phyloP scores from a whole-genome alignment of 1,140 invertebrate species.

The Hesperophylax magnus region DNA sequence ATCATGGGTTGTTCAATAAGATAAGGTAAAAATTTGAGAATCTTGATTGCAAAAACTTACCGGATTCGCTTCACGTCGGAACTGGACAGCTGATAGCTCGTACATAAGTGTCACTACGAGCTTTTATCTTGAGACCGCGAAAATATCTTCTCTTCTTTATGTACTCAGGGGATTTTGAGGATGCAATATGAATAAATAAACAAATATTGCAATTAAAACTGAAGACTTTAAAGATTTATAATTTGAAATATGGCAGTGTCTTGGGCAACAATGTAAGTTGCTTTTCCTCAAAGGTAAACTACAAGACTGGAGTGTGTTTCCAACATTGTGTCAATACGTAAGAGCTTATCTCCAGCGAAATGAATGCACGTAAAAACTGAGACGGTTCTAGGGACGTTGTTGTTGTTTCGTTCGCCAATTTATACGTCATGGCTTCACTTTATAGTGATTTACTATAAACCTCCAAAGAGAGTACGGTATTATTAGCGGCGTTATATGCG shows the following conservation, averaged over 20 bases:
- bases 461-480: slow-evolving; percentile 36
- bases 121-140: not conserved
- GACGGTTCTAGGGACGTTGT: slow-evolving; percentile 46
- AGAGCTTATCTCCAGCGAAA: slow-evolving; percentile 45
- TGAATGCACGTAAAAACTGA: slow-evolving; percentile 53
- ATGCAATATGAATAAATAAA: not conserved
- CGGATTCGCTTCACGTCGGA: slow-evolving; percentile 14
- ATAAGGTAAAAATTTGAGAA: slow-evolving; percentile 30
- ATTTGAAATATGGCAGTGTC: too few species aligned
- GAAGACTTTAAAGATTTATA: too few species aligned
- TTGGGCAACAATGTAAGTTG: slow-evolving; percentile 11
- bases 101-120: slow-evolving; percentile 15
- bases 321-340: slow-evolving; percentile 32
- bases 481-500: slow-evolving; percentile 36
- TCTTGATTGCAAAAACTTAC: slow-evolving; percentile 43
- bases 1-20: slow-evolving; percentile 13
- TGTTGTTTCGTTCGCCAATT: slow-evolving; percentile 55
- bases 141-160: slow-evolving; percentile 25
- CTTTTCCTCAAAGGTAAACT: slow-evolving; percentile 35
- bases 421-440: slow-evolving; percentile 53
- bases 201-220: too few species aligned
- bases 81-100: slow-evolving; percentile 8
- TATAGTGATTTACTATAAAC: slow-evolving; percentile 55
- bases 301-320: slow-evolving; percentile 26
- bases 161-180: not conserved